Evolutionary conservation across 2,113 vertebrate species (phyloP).

Genomic region (Connochaetes taurinus): DNA sequence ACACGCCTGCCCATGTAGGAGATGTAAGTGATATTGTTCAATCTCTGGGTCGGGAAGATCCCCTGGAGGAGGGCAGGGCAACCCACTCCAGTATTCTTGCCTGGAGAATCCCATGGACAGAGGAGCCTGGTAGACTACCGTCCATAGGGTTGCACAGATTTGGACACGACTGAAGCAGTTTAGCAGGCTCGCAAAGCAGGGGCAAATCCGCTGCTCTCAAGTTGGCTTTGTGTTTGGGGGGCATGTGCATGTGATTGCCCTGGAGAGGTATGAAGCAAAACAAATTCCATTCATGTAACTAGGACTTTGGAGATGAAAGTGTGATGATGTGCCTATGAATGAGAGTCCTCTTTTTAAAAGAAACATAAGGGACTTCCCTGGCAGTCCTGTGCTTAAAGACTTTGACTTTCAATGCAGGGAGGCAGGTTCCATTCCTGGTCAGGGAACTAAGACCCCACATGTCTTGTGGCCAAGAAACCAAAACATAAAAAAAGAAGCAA

Average conservation of each 20-base stretch:
- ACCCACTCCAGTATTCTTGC: neutral
- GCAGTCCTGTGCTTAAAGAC: neutral
- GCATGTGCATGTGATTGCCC: neutral
- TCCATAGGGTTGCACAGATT: neutral
- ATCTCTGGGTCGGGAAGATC: neutral
- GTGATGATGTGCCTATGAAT: no score
- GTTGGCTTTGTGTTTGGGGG: no score
- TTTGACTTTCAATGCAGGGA: neutral
- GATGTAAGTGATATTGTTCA: neutral
- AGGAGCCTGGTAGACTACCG: neutral
- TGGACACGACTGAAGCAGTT: neutral
- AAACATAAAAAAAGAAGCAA: neutral
- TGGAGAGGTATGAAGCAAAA: fast-evolving
- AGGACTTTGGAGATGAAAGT: neutral
- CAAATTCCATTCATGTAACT: neutral
- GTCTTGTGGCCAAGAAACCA: neutral
- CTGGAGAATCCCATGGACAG: neutral
- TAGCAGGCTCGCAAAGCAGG: neutral
- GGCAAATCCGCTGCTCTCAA: neutral
- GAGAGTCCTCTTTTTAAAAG: neutral
- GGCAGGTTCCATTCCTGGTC: neutral
- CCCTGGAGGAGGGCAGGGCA: neutral
- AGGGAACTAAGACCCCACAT: neutral
- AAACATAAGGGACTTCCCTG: neutral
- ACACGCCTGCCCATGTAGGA: neutral